These are phyloP conservation scores for Lasioglossum pauxillum DNA, from an alignment of 2,888 invertebrate species.

Conservation along the genomic window DNA sequence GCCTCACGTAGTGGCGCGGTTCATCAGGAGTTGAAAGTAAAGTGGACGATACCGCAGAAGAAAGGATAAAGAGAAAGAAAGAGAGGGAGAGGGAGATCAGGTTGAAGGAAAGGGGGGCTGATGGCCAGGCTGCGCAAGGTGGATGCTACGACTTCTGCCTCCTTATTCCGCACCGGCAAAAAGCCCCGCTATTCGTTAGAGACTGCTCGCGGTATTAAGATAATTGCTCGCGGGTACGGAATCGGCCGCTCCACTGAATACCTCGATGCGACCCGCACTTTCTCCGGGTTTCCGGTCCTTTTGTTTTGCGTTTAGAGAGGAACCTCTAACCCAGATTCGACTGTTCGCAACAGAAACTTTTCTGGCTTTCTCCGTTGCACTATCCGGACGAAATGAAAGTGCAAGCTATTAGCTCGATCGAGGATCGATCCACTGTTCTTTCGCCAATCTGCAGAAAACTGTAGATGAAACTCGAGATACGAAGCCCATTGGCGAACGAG, in stretches of 20 bases:
- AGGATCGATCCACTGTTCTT: neutral
- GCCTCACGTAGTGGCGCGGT: conserved; percentile 69
- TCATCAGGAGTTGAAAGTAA: conserved; percentile 63
- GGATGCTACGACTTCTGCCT: conserved; percentile 41
- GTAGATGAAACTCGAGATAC: neutral
- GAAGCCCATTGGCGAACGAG: neutral
- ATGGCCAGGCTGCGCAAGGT: conserved; percentile 21
- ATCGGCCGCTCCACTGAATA: conserved; percentile 28
- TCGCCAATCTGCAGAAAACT: neutral
- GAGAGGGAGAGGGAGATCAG: neutral
- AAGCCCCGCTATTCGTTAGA: conserved; percentile 82
- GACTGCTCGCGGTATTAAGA: conserved; percentile 81
- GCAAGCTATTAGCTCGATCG: neutral
- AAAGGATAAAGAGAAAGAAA: conserved; percentile 37
- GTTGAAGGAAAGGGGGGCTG: neutral
- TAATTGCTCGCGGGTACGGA: conserved; percentile 72
- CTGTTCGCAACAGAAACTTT: neutral
- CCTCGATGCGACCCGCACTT: conserved; percentile 18
- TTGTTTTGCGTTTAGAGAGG: conserved; percentile 9
- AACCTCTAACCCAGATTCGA: neutral
- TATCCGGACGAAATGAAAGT: neutral
- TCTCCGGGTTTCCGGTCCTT: conserved; percentile 10
- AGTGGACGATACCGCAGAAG: conserved; percentile 66
- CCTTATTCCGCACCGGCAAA: conserved; percentile 67
- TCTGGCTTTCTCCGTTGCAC: neutral